phyloP scores from a whole-genome alignment of 37 sponge, comb jelly and placozoan species.

The Bolinopsis microptera region DNA sequence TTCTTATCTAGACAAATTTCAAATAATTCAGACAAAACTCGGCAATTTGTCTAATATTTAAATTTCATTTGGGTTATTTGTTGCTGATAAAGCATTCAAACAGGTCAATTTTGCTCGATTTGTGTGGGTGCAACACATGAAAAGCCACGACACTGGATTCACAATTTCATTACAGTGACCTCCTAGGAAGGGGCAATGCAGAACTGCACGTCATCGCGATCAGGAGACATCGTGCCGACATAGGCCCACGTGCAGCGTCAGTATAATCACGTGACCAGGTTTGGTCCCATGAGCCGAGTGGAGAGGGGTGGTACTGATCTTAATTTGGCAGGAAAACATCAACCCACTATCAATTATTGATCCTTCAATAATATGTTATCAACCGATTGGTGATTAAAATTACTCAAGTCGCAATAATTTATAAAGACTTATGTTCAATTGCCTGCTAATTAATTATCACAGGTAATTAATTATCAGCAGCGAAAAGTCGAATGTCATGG shows the following conservation, averaged over 20 bases:
- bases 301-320: background rate
- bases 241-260: background rate
- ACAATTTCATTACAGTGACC: background rate
- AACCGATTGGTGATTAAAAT: background rate
- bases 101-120: background rate
- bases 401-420: background rate
- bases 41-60: slow-evolving; percentile 62
- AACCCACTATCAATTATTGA: background rate
- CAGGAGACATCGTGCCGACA: background rate
- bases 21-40: slow-evolving; percentile 50
- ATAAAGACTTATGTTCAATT: background rate
- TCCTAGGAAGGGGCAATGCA: background rate
- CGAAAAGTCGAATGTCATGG: too few relatives aligned
- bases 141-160: too few relatives aligned
- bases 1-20: slow-evolving; percentile 55
- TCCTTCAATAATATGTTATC: background rate
- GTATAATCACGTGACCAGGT: background rate
- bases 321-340: background rate
- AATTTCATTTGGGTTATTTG: slow-evolving; percentile 27
- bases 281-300: background rate
- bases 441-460: background rate
- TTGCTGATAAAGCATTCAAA: slow-evolving; percentile 1
- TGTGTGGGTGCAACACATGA: background rate
- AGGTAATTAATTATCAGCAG: too few relatives aligned
- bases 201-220: background rate